A percentile compares a stretch with the other conserved stretches of the same genome.
phyloP scores from a whole-genome alignment of 2,888 invertebrate genomes.

The Harpagoxenus sublaevis region DNA sequence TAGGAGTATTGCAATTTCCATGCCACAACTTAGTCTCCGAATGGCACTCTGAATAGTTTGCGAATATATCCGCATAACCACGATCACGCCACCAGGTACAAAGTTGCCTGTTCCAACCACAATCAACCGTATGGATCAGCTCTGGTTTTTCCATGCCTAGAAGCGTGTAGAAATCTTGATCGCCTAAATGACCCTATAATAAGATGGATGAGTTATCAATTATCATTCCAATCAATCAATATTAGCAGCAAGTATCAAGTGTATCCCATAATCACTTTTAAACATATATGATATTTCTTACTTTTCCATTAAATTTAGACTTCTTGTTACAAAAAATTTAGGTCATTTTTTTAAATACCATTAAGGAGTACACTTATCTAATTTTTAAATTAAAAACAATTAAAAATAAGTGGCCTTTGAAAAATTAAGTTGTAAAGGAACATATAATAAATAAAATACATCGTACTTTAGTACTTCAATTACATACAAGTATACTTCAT shows the following conservation, averaged over 20 bases:
- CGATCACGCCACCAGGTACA: slow-evolving; percentile 94
- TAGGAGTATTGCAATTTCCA: slow-evolving; percentile 92
- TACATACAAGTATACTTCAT: background rate
- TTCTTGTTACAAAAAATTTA: background rate
- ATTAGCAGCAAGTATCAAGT: background rate
- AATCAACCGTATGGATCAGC: slow-evolving; percentile 91
- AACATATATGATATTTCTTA: background rate
- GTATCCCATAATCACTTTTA: background rate
- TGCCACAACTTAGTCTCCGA: slow-evolving; percentile 90
- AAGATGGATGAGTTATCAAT: background rate
- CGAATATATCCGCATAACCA: slow-evolving; percentile 91
- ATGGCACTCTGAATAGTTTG: slow-evolving; percentile 90
- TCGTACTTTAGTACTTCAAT: background rate
- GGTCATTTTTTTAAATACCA: background rate
- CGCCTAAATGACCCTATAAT: slow-evolving; percentile 91
- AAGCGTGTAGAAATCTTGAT: slow-evolving; percentile 94
- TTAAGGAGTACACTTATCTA: background rate
- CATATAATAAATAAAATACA: background rate
- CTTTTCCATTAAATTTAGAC: background rate
- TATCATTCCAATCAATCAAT: background rate
- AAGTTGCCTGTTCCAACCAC: slow-evolving; percentile 93
- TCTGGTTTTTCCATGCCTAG: slow-evolving; percentile 90
- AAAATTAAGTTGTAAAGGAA: background rate
- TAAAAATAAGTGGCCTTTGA: background rate
- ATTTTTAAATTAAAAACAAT: background rate